phyloP scores from a whole-genome alignment of 2,888 invertebrate species.

The Phortica okadai region DNA sequence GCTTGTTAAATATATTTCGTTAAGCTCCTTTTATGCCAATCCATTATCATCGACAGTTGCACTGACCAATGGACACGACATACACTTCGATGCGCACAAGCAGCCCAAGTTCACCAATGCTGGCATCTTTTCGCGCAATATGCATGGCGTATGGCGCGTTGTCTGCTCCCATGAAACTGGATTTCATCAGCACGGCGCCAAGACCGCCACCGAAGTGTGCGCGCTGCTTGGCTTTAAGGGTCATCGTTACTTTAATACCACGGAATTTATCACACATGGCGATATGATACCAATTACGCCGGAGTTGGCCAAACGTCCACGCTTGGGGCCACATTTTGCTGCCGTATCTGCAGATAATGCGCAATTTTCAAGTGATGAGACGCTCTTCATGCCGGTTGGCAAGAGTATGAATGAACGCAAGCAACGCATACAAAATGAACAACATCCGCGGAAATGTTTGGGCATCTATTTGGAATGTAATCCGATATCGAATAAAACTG shows the following conservation, averaged over 20 bases:
- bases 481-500: slow-evolving; percentile 60
- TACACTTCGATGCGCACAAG: slow-evolving; percentile 80
- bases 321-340: slow-evolving; percentile 45
- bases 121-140: slow-evolving; percentile 82
- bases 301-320: slow-evolving; percentile 50
- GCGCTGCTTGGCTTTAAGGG: slow-evolving; percentile 81
- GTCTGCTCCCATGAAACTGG: slow-evolving; percentile 79
- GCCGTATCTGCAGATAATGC: slow-evolving; percentile 55
- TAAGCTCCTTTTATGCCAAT: slow-evolving; percentile 10
- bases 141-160: slow-evolving; percentile 82
- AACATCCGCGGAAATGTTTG: slow-evolving; percentile 55
- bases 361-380: slow-evolving; percentile 54
- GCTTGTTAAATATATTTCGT: slow-evolving; percentile 60
- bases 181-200: slow-evolving; percentile 59
- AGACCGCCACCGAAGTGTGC: slow-evolving; percentile 80
- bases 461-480: slow-evolving; percentile 73
- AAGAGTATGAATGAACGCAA: slow-evolving; percentile 51
- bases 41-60: slow-evolving; percentile 78
- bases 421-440: slow-evolving; percentile 32
- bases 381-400: slow-evolving; percentile 21
- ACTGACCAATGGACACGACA: slow-evolving; percentile 81
- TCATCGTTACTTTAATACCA: slow-evolving; percentile 67
- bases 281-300: slow-evolving; percentile 63
- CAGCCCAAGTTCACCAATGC: slow-evolving; percentile 80
- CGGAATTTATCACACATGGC: slow-evolving; percentile 50